These are phyloP conservation scores for Melanerpes aurifrons DNA, from an alignment of 2,113 vertebrate species.

Conservation along the genomic window DNA sequence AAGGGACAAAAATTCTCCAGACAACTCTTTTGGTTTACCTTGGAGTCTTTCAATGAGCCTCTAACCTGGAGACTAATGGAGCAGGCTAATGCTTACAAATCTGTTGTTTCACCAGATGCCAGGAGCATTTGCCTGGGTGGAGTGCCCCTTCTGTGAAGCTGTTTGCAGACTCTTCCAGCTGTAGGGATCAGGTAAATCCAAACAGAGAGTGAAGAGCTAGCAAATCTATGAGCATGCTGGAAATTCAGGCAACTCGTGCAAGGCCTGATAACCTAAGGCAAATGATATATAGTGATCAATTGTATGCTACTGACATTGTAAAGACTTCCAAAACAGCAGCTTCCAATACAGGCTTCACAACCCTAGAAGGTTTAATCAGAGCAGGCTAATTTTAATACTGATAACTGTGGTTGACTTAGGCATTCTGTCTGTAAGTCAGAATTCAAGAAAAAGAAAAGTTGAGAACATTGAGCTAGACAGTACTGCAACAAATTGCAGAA, in stretches of 20 bases:
- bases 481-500: neutral
- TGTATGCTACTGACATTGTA: neutral
- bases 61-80: neutral
- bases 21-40: neutral
- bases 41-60: neutral
- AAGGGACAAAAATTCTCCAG: neutral
- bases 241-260: neutral
- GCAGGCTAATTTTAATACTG: neutral
- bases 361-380: neutral
- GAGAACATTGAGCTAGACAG: neutral
- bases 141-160: neutral
- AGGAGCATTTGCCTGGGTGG: rapidly evolving
- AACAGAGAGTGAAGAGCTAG: neutral
- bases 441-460: neutral
- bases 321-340: neutral
- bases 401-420: neutral
- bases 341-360: neutral
- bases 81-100: neutral
- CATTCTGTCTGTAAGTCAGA: neutral
- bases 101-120: neutral
- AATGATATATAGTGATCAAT: neutral
- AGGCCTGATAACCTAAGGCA: neutral
- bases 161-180: neutral
- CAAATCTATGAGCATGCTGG: neutral
- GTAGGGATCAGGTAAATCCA: neutral